These are phyloP conservation scores for Miichthys miiuy DNA, from an alignment of 2,797 vertebrate genomes.

Conservation along the genomic window DNA sequence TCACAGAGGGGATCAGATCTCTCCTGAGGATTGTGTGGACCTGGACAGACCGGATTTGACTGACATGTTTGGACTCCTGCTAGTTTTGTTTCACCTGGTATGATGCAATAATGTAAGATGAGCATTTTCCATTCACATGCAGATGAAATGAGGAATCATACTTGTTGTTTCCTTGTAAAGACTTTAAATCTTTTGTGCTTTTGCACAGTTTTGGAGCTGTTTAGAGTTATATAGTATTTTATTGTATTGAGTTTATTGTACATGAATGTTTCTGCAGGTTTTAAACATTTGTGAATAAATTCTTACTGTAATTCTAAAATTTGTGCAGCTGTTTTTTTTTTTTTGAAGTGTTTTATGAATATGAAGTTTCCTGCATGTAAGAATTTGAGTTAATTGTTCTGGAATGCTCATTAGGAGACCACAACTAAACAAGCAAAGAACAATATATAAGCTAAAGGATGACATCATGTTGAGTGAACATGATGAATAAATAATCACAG, in stretches of 20 bases:
- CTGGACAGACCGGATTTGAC: too few relatives aligned
- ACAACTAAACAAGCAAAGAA: neutral
- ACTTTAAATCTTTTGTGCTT: neutral
- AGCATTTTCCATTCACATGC: too few relatives aligned
- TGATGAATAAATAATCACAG: conserved; percentile 7
- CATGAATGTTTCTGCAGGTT: neutral
- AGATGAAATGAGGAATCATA: neutral
- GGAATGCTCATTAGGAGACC: neutral
- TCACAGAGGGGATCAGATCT: too few relatives aligned
- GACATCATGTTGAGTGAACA: neutral
- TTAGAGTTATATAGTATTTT: too few relatives aligned
- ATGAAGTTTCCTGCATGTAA: too few relatives aligned
- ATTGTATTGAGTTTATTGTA: neutral
- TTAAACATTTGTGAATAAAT: neutral
- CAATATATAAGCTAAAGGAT: neutral
- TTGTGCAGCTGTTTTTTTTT: neutral
- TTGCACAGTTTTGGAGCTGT: neutral
- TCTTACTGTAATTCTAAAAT: neutral
- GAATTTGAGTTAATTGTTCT: neutral
- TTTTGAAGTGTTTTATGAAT: neutral
- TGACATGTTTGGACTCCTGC: too few relatives aligned
- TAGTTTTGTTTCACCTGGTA: too few relatives aligned
- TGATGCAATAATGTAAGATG: too few relatives aligned
- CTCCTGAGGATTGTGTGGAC: too few relatives aligned
- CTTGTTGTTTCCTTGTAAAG: neutral